Base-by-base conservation (phyloP, 2,888 invertebrate genomes). In the Mesodorylaimus sp. region DNA sequence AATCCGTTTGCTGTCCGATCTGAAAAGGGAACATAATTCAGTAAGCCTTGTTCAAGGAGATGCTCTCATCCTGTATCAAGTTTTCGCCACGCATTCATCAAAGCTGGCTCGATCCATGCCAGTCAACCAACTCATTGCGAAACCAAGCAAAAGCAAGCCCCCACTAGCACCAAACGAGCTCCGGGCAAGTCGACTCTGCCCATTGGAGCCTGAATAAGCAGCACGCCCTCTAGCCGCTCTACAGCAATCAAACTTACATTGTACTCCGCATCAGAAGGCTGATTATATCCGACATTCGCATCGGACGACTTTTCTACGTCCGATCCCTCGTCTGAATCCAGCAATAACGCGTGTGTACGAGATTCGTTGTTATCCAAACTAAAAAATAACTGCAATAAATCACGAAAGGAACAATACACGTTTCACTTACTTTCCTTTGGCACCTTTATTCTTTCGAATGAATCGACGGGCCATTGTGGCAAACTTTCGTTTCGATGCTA, bases 391-490 rank as follows among this genome's bases (percentile, higher is more conserved):
- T 10, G 10, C 7, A 32, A 32, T 32, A 32, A 32, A 10, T 32
- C 16, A 10, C 10, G 7, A 32, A 7, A 16, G 10, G 7, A 32
- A 10, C 16, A 16, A 10, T 32, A 7, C 7, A 32, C 16, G 7
- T 32, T 32, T 39, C 7, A 39, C 44, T 43, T 26, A 43, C 44
- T 26, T 24, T 7, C 13, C 44, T 43, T 26, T 43, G 5, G 44
- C 44, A 10, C 44, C 44, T 26, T 26, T 43, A 25, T 43, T 43
- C 27, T 43, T 43, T 13, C 21, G 27, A 43, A 26, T 26, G 19
- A 43, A 43, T 43, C 27, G 24, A 26, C 44, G 25, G 19, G 44
- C 44, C 27, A 43, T n/a, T n/a, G 27, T 26, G 5, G 44, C 44
- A 26, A 43, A 43, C 27, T 43, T 43, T 43, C 44, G 3, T 21